A percentile compares a stretch with the other conserved stretches of the same genome.
Evolutionary conservation across 2,888 invertebrate species (phyloP).

Genomic region (Cataglyphis livida): DNA sequence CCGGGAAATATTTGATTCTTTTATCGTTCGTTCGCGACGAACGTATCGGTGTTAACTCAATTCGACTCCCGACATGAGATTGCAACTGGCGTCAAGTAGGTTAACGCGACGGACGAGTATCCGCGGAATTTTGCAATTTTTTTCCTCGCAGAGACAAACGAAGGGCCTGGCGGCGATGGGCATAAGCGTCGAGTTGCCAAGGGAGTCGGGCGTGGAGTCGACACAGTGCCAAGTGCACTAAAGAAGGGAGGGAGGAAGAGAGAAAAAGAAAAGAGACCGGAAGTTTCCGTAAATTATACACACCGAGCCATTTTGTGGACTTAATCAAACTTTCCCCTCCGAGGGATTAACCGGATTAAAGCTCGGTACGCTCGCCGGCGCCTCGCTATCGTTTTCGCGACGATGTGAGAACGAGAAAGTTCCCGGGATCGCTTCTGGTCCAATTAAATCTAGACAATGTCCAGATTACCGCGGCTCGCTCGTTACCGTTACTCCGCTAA

Average conservation of each 20-base stretch:
- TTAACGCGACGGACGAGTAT: slow-evolving; percentile 55
- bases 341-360: slow-evolving; percentile 64
- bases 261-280: not conserved
- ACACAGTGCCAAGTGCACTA: not conserved
- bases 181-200: not conserved
- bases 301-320: slow-evolving; percentile 44
- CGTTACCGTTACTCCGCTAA: slow-evolving; percentile 43
- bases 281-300: slow-evolving; percentile 47
- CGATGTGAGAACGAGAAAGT: slow-evolving; percentile 67
- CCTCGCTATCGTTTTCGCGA: slow-evolving; percentile 69
- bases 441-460: slow-evolving; percentile 73
- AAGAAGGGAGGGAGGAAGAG: not conserved
- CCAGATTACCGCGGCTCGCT: slow-evolving; percentile 62
- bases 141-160: not conserved
- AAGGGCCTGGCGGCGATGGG: not conserved
- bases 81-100: slow-evolving; percentile 62
- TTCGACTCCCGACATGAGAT: slow-evolving; percentile 66
- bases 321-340: slow-evolving; percentile 64
- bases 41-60: slow-evolving; percentile 38
- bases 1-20: slow-evolving; percentile 49
- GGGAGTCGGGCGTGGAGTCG: not conserved
- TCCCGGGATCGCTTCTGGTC: slow-evolving; percentile 66
- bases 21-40: not conserved
- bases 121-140: slow-evolving; percentile 10
- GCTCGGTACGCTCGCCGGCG: slow-evolving; percentile 46